Evolutionary conservation across 2,888 invertebrate genomes (phyloP).

Genomic region (Torymus aiolomorphi): DNA sequence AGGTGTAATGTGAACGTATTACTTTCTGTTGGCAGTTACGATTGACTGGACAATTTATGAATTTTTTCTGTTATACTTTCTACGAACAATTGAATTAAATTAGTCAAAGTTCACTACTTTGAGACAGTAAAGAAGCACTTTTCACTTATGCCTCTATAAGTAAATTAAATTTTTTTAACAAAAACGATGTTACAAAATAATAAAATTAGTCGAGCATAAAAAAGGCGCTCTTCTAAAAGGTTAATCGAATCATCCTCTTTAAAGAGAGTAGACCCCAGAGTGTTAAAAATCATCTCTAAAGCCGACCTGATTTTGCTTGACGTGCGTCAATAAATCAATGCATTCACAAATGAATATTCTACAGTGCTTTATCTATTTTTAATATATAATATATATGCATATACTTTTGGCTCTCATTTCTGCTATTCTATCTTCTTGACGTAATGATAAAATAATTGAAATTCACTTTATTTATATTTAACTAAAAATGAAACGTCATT

Average conservation of each 20-base stretch:
- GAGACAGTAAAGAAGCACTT: too few relatives aligned
- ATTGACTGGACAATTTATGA: too few relatives aligned
- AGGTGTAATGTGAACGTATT: background rate
- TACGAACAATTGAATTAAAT: too few relatives aligned
- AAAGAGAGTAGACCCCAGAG: background rate
- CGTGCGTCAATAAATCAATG: slow-evolving; percentile 8
- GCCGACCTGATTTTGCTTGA: background rate
- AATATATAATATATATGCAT: background rate
- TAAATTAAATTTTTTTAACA: too few relatives aligned
- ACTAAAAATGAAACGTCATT: too few relatives aligned
- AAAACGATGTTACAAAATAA: background rate
- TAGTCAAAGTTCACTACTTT: too few relatives aligned
- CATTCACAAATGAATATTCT: background rate
- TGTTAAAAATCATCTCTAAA: slow-evolving; percentile 10
- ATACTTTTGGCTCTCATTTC: background rate
- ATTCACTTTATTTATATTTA: background rate
- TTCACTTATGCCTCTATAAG: too few relatives aligned
- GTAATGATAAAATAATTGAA: background rate
- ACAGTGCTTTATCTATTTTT: background rate
- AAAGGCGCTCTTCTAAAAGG: background rate
- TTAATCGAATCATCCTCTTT: slow-evolving; percentile 1
- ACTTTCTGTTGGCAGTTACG: too few relatives aligned
- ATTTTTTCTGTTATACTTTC: too few relatives aligned
- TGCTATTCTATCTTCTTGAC: background rate
- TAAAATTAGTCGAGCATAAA: background rate